Evolutionary conservation across 1,140 invertebrate genomes (phyloP).

Genomic region (Acromyrmex echinatior): DNA sequence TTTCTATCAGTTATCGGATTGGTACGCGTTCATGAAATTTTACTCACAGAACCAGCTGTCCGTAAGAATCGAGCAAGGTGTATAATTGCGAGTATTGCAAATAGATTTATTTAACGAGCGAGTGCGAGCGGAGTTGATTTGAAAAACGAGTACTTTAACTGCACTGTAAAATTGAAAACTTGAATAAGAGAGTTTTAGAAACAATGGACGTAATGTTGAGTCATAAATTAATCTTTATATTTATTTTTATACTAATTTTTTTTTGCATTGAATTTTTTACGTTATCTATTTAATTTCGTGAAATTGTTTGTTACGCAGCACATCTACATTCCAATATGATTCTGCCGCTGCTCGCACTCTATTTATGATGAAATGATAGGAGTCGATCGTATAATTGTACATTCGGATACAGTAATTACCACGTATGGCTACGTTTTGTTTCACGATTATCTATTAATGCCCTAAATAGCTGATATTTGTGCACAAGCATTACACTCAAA

Average conservation of each 20-base stretch:
- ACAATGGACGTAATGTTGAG: not conserved
- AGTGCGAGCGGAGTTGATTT: not conserved
- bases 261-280: no score
- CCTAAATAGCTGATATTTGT: slow-evolving; percentile 55
- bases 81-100: not conserved
- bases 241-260: not conserved
- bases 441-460: slow-evolving; percentile 66
- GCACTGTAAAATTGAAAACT: not conserved
- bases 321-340: slow-evolving; percentile 2
- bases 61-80: not conserved
- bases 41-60: not conserved
- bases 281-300: not conserved
- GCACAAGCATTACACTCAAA: slow-evolving; percentile 41
- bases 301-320: not conserved
- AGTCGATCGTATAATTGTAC: slow-evolving; percentile 44
- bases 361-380: slow-evolving; percentile 55
- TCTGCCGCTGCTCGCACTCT: not conserved
- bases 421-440: slow-evolving; percentile 59
- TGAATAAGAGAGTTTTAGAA: not conserved
- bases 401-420: slow-evolving; percentile 60
- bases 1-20: slow-evolving; percentile 1
- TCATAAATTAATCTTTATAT: not conserved
- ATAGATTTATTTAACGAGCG: not conserved
- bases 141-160: no score
- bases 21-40: not conserved